Base-by-base conservation (phyloP, 2,888 invertebrate species). In the Leptinotarsa juncta region DNA sequence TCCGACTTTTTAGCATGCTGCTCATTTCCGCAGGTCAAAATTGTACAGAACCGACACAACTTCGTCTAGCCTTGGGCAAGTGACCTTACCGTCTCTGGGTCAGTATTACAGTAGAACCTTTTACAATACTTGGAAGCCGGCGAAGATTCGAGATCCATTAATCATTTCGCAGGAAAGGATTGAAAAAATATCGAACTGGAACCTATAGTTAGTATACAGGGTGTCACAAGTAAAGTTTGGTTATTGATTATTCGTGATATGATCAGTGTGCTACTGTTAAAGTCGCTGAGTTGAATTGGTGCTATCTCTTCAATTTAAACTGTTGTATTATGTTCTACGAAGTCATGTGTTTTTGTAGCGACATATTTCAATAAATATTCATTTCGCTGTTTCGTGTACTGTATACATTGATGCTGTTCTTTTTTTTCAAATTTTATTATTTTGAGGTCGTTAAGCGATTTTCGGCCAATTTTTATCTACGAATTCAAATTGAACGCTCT, bases 31-130 rank as follows among this genome's bases (percentile, higher is more conserved):
- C 32, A 62, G 62, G 42, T 62, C 42, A 42, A 62, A 62, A 62
- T 62, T 62, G 62, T 42, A 32, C 42, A 42, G 42, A 62, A 62
- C 62, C 62, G 32, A 42, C 62, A 62, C 62, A 62, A 15, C 23
- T 60, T 15, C 15, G 23, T 60, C 62, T 32, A 62, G 62, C 62
- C 62, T 62, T 62, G 62, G 62, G 62, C 62, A 32, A 62, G 15
- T 62, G 62, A 62, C 62, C 62, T 62, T 42, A 62, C 10, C 42
- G 49, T 73, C 72, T 73, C 55, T 73, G 66, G 72, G 72, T 73
- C 72, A 73, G 72, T 73, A 73, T 73, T 73, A 73, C 72, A 69
- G 69, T 73, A 69, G 68, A 62, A 55, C 69, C 72, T 73, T 72
- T 72, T 57, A 71, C 67, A 71, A 51, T 62, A 62, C 62, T n/a